These are phyloP conservation scores for Periphyllus acericola DNA, from an alignment of 2,888 invertebrate species.

Conservation along the genomic window DNA sequence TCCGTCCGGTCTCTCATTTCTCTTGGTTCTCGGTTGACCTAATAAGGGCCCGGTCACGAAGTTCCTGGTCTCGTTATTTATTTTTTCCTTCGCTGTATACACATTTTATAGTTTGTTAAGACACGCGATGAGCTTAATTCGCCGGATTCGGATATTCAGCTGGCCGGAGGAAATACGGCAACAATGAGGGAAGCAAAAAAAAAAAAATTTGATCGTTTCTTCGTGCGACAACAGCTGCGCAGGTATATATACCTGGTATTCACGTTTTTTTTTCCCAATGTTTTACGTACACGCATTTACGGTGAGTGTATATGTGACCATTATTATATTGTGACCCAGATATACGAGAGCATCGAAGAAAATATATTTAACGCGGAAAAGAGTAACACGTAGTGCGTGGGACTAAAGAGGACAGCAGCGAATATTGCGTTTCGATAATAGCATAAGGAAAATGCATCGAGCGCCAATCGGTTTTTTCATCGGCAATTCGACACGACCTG, in stretches of 20 bases:
- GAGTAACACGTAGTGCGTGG: neutral
- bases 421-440: neutral
- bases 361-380: neutral
- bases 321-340: slow-evolving; percentile 12
- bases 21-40: slow-evolving; percentile 44
- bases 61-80: slow-evolving; percentile 50
- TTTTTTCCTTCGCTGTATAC: neutral
- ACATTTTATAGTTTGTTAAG: too few species aligned
- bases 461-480: neutral
- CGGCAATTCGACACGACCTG: slow-evolving; percentile 22
- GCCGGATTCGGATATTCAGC: neutral
- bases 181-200: neutral
- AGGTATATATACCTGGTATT: neutral
- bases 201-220: slow-evolving; percentile 22
- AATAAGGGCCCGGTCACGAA: slow-evolving; percentile 58
- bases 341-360: neutral
- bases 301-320: neutral
- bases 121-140: neutral
- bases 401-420: neutral
- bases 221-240: neutral
- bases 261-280: neutral
- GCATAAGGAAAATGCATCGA: neutral
- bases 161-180: neutral
- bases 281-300: neutral
- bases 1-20: slow-evolving; percentile 47